Base-by-base conservation (phyloP, 2,797 vertebrate genomes). In the Numenius phaeopus region DNA sequence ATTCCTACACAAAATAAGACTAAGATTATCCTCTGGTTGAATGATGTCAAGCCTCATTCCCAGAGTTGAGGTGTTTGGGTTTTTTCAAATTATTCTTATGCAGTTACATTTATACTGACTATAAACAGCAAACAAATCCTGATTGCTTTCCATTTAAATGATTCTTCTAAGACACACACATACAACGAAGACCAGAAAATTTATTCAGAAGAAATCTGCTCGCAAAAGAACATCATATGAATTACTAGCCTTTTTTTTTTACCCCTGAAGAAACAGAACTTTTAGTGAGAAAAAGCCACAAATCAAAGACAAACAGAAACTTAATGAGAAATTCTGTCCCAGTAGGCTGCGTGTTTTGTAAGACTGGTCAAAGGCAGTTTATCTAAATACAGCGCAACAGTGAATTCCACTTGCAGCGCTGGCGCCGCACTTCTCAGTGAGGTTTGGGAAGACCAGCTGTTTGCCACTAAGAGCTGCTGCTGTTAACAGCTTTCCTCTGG, bases 21-120 rank as follows among this genome's bases (percentile, higher is more conserved):
- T 7, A 46, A 46, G 44, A 71, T 58, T 18, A 89, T 49, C 3
- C 69, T 16, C 19, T 42, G 20, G 3, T 11, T 76, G 44, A 81
- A 11, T 65, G 34, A 69, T 57, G 22, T 15, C 32, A 87, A 87
- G 13, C 9, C 19, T 47, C 24, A 37, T 15, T 81, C 11, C 8
- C 42, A 61, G 40, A 6, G 15, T 17, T 11, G 1, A 27, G 16
- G 8, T 39, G 10, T 0, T 5, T 54, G 52, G 27, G 24, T 55
- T 59, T 44, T 66, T 52, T 19, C 19, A 7, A 50, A 9, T 62
- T 78, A 47, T 52, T 40, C 5, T 57, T 24, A 54, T 9, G 16
- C 9, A 67, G n/a, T 47, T 37, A 79, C 6, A 23, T n/a, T 75
- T 71, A 57, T 89, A 75, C 30, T 69, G 26, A 17, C 39, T 54